Percentiles rank a stretch among this genome's conserved stretches.
phyloP scores from a whole-genome alignment of 2,888 invertebrate species.

The Celastrina argiolus region DNA sequence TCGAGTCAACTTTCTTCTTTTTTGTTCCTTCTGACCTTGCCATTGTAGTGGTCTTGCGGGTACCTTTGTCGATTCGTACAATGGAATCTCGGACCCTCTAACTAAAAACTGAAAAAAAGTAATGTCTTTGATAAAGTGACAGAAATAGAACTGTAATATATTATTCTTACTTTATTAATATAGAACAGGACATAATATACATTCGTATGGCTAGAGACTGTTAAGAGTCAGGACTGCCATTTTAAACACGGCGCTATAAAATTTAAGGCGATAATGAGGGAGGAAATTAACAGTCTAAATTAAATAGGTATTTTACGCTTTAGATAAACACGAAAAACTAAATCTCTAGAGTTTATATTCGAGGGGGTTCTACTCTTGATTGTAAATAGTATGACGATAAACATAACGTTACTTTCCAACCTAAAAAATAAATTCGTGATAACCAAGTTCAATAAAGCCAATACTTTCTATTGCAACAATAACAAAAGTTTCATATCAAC shows the following conservation, averaged over 20 bases:
- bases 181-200: no score
- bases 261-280: no score
- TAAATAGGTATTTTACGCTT: no score
- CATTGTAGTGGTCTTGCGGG: conserved; percentile 28
- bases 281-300: no score
- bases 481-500: conserved; percentile 6
- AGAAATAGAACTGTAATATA: not conserved
- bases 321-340: no score
- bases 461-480: not conserved
- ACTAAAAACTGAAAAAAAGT: not conserved
- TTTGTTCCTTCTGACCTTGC: conserved; percentile 36
- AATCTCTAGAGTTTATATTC: no score
- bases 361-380: no score
- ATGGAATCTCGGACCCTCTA: not conserved
- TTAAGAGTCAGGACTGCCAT: no score
- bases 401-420: not conserved
- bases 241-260: no score
- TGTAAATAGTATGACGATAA: not conserved
- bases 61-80: conserved; percentile 31
- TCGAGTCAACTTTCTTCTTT: conserved; percentile 45
- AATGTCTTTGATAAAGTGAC: not conserved
- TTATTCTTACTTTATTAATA: not conserved
- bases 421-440: conserved; percentile 2
- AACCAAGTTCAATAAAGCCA: not conserved
- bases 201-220: no score